A percentile compares a stretch with the other conserved stretches of the same genome.
phyloP scores from a whole-genome alignment of 2,888 invertebrate genomes.

The Clitarchus hookeri region DNA sequence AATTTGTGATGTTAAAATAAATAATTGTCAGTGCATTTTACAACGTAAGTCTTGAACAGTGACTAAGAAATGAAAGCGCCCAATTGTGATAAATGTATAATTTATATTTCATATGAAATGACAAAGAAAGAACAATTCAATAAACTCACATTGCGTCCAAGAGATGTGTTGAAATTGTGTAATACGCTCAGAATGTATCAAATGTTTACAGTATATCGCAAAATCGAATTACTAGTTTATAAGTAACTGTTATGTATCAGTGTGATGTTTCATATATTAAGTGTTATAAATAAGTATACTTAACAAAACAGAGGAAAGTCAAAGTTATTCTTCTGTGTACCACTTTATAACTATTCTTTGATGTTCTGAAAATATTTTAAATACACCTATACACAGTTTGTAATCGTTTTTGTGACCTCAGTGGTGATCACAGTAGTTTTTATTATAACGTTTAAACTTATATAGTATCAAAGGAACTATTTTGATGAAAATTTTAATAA shows the following conservation, averaged over 20 bases:
- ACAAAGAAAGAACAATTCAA: not conserved
- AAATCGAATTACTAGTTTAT: constrained; percentile 9
- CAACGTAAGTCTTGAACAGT: not conserved
- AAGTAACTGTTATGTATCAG: constrained; percentile 11
- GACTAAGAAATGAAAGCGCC: not conserved
- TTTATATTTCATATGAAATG: not conserved
- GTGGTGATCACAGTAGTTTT: not conserved
- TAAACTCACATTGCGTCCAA: not conserved
- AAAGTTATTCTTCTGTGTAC: constrained; percentile 6
- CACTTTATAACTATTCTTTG: not conserved
- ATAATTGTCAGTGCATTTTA: not conserved
- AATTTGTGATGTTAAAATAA: not conserved
- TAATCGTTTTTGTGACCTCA: constrained; percentile 3
- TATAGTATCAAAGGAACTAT: constrained; percentile 8
- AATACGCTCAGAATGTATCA: constrained; percentile 1
- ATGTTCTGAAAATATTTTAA: constrained; percentile 1
- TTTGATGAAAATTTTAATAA: constrained; percentile 2
- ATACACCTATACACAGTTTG: constrained; percentile 14
- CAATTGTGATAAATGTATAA: not conserved
- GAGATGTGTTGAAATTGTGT: not conserved
- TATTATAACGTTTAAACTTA: not conserved
- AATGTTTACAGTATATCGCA: not conserved
- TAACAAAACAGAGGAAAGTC: not conserved
- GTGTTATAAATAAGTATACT: constrained; percentile 9
- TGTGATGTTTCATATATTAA: constrained; percentile 9